Evolutionary conservation across 2,888 invertebrate species (phyloP).

Genomic region (Lycophotia porphyrea): DNA sequence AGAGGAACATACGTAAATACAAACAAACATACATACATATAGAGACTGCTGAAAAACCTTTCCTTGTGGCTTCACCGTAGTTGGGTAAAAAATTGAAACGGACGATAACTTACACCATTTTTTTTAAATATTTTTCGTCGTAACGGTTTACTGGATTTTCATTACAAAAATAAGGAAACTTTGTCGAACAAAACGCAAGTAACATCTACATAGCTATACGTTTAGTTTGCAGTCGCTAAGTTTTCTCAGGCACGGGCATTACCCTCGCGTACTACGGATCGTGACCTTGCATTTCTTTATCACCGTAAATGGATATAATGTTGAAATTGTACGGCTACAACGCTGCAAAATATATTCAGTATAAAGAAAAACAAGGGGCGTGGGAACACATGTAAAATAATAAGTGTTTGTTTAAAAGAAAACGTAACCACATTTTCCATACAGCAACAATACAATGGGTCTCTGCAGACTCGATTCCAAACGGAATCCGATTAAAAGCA

Average conservation of each 20-base stretch:
- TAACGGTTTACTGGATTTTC: slow-evolving; percentile 13
- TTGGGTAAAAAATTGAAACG: not conserved
- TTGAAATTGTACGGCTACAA: slow-evolving; percentile 49
- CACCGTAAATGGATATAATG: slow-evolving; percentile 53
- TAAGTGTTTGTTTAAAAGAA: not conserved
- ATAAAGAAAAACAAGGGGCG: slow-evolving; percentile 26
- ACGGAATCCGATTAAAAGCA: slow-evolving; percentile 11
- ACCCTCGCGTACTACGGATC: slow-evolving; percentile 51
- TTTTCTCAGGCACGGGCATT: slow-evolving; percentile 51
- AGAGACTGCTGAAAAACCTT: no score
- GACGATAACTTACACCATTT: not conserved
- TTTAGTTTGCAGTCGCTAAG: slow-evolving; percentile 36
- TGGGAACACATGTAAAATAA: slow-evolving; percentile 22
- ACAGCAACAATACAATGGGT: not conserved
- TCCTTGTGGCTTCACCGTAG: no score
- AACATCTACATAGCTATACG: slow-evolving; percentile 11
- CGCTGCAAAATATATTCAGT: slow-evolving; percentile 39
- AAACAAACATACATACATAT: no score
- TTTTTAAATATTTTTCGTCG: not conserved
- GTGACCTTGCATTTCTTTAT: slow-evolving; percentile 69
- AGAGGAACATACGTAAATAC: no score
- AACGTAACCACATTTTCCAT: not conserved
- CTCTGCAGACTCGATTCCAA: slow-evolving; percentile 11
- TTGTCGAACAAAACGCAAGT: slow-evolving; percentile 13
- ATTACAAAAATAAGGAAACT: slow-evolving; percentile 30